Evolutionary conservation across 2,113 vertebrate species (phyloP).

Genomic region (Dicentrarchus labrax): DNA sequence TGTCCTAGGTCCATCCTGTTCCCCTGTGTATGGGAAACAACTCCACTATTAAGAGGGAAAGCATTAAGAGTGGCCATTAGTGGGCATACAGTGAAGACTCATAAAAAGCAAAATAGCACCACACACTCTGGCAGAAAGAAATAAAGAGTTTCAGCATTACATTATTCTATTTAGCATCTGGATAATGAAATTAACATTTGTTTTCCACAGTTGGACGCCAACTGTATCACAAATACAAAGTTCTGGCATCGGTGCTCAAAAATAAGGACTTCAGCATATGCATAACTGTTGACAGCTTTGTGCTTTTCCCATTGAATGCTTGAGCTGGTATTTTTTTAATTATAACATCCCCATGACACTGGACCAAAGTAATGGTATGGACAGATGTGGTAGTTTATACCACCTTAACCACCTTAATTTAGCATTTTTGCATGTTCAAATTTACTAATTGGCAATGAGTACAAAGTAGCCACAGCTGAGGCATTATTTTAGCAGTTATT

Average conservation of each 20-base stretch:
- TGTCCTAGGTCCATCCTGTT: conserved; percentile 44
- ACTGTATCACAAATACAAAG: conserved; percentile 13
- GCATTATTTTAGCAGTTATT: not conserved
- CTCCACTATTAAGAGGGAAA: conserved; percentile 38
- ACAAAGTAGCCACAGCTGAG: not conserved
- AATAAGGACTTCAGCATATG: conserved; percentile 1
- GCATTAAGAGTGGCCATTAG: conserved; percentile 55
- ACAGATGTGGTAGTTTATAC: not conserved
- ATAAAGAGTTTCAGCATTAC: conserved; percentile 16
- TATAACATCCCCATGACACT: too few relatives aligned
- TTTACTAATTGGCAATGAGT: not conserved
- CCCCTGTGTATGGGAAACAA: conserved; percentile 40
- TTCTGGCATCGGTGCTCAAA: conserved; percentile 21
- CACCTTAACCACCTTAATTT: not conserved
- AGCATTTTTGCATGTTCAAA: not conserved
- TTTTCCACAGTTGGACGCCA: conserved; percentile 28
- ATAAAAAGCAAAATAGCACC: conserved; percentile 51
- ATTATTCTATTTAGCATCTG: conserved; percentile 49
- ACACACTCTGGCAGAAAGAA: conserved; percentile 22
- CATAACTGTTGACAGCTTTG: not conserved
- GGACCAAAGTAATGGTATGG: not conserved
- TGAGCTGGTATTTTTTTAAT: not conserved
- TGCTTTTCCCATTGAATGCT: not conserved
- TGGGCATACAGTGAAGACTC: conserved; percentile 44
- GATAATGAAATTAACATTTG: conserved; percentile 40